Evolutionary conservation across 2,888 invertebrate genomes (phyloP).

Genomic region (Xylota segnis): DNA sequence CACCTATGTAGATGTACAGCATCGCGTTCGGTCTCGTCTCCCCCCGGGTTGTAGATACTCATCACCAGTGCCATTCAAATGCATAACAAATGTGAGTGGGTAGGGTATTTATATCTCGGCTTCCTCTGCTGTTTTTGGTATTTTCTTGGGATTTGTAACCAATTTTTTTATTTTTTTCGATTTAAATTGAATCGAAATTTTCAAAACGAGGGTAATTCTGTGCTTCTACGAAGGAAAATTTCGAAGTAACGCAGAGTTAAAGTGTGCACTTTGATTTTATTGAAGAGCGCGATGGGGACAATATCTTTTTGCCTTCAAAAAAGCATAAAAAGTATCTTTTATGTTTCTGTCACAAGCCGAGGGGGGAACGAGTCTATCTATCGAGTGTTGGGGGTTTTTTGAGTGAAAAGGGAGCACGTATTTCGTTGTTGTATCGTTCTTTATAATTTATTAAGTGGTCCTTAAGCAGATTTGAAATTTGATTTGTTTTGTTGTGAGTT

Average conservation of each 20-base stretch:
- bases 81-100: slow-evolving; percentile 41
- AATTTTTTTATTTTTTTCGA: background rate
- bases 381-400: background rate
- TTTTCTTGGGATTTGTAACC: background rate
- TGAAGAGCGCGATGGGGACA: slow-evolving; percentile 1
- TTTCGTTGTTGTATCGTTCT: background rate
- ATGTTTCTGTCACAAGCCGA: slow-evolving; percentile 9
- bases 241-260: background rate
- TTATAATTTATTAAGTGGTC: slow-evolving; percentile 15
- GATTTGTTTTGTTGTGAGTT: background rate
- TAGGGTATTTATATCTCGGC: slow-evolving; percentile 38
- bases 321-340: slow-evolving; percentile 45
- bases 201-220: background rate
- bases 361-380: background rate
- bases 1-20: slow-evolving; percentile 35
- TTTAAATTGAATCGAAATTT: background rate
- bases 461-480: background rate
- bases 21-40: background rate
- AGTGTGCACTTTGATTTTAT: slow-evolving; percentile 55
- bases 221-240: background rate
- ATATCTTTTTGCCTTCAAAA: slow-evolving; percentile 13
- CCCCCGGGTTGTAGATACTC: background rate
- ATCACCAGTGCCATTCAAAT: slow-evolving; percentile 34
- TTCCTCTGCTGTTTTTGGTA: background rate
- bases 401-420: slow-evolving; percentile 5